Base-by-base conservation (phyloP, 2,888 invertebrate genomes). In the Limnephilus marmoratus region DNA sequence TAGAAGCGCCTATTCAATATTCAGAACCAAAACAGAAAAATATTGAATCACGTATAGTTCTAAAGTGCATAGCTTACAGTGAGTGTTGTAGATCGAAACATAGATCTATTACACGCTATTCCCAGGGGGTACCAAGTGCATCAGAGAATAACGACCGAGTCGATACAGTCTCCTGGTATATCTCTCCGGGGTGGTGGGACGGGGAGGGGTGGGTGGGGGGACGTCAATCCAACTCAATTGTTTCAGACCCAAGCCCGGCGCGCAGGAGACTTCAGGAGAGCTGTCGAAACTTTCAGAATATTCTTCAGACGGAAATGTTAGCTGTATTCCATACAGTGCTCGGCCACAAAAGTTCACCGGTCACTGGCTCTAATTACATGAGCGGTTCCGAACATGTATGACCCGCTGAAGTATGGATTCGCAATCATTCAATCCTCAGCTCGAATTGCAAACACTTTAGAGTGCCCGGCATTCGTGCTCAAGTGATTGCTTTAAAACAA, bases 181-280 rank as follows among this genome's bases (percentile, higher is more conserved):
- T 82, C 31, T 81, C 34, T 53, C 41, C 12, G 29, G 37, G 41
- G 86, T 12, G 12, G 31, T 24, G 81, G 37, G 88, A 83, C 85
- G n/a, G 29, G 12, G 18, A 18, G 85, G 85, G 85, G 3, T 9
- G 81, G 13, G 53, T 7, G n/a, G 83, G 68, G 91, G 85, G 88
- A 89, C 85, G 93, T 93, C 93, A 93, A 93, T 93, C 92, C 90
- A 89, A 92, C 89, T 93, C 92, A 90, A 93, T 92, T 92, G 93
- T 93, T 92, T 85, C 85, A 34, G 85, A 68, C 68, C 86, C 90
- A 68, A 85, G 85, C 93, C 81, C 80, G 49, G 53, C 24, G 53
- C 82, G 91, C 81, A 82, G 83, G 89, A 83, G 93, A 90, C 93
- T 92, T 80, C 90, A 88, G 85, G 91, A 90, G 87, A 88, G 82